Evolutionary conservation across 2,797 vertebrate species (phyloP), one percentile per base, ranked within the genome.

Genomic region (Xerus rutilus): DNA sequence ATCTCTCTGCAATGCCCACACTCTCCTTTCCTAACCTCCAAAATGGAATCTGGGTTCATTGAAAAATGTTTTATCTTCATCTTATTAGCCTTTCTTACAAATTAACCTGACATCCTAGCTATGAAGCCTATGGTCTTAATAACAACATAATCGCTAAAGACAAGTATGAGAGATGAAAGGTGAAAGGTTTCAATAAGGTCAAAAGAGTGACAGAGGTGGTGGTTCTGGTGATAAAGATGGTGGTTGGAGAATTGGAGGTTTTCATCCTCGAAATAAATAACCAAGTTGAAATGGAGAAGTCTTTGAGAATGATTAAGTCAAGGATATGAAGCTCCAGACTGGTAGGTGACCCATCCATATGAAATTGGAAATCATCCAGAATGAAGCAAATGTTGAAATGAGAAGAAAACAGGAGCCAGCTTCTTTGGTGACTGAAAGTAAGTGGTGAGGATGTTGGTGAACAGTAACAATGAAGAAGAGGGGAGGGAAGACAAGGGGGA

Each of bases 371-470:
- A 82, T 73, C 20, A 49, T 30, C 30, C 67, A 85, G 23, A 94
- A 82, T 45, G 14, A 93, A 73, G 69, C 54, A 77, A 72, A 74
- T 76, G n/a, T 28, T 76, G 72, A 57, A 62, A 43, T 11, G 47
- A 83, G 54, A 65, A 17, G 73, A 32, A 82, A 57, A 62, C 7
- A 32, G 39, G 69, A 91, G 23, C 39, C 30, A 8, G 5, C 43
- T 85, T 76, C 73, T 86, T 64, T 74, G 64, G 23, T 28, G 89
- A 81, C 28, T 89, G 77, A 89, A n/a, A 74, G n/a, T 15, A 83
- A 83, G 21, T 30, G 39, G 45, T 70, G 20, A 95, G 43, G 64
- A 93, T 57, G 10, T 28, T 43, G 35, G 65, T n/a, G 39, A 89
- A 73, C 59, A 28, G 35, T 7, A 79, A 67, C 39, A 82, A 21